Conservation (phyloP, 2,888 invertebrate species). For the Nyleta sp. region DNA sequence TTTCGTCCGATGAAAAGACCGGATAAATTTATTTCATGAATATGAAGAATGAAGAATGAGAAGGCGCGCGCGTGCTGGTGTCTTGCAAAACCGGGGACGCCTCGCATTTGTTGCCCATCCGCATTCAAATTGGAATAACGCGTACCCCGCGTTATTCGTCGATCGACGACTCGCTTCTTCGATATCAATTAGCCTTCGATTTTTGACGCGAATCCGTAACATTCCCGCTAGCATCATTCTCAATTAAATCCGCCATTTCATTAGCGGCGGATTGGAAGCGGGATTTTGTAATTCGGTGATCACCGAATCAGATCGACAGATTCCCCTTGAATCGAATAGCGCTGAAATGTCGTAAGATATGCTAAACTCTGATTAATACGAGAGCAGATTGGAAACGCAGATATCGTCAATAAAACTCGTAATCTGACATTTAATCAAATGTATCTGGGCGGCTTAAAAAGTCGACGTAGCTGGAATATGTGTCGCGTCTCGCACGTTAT, state of each 20-base stretch:
- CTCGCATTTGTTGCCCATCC: slow-evolving; percentile 1
- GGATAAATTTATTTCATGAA: slow-evolving; percentile 43
- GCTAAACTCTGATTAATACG: slow-evolving; percentile 40
- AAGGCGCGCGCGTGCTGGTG: slow-evolving; percentile 6
- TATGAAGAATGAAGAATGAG: slow-evolving; percentile 6
- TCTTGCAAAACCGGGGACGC: not conserved
- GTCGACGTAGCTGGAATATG: not conserved
- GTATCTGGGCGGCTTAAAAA: slow-evolving; percentile 20
- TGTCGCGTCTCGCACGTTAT: slow-evolving; percentile 15
- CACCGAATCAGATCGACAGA: slow-evolving; percentile 24
- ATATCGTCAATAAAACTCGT: slow-evolving; percentile 24
- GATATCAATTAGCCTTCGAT: slow-evolving; percentile 11
- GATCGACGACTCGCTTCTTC: not conserved
- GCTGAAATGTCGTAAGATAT: slow-evolving; percentile 20
- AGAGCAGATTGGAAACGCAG: slow-evolving; percentile 21
- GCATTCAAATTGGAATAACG: slow-evolving; percentile 6
- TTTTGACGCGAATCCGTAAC: not conserved
- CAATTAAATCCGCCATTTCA: slow-evolving; percentile 10
- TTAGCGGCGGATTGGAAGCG: not conserved
- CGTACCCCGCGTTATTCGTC: not conserved
- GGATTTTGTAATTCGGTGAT: slow-evolving; percentile 30
- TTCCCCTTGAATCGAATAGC: not conserved
- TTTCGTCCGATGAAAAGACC: slow-evolving; percentile 40
- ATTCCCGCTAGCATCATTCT: slow-evolving; percentile 1
- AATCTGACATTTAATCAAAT: slow-evolving; percentile 32